Base-by-base conservation (phyloP, 1,140 invertebrate species). In the Hestina assimilis region DNA sequence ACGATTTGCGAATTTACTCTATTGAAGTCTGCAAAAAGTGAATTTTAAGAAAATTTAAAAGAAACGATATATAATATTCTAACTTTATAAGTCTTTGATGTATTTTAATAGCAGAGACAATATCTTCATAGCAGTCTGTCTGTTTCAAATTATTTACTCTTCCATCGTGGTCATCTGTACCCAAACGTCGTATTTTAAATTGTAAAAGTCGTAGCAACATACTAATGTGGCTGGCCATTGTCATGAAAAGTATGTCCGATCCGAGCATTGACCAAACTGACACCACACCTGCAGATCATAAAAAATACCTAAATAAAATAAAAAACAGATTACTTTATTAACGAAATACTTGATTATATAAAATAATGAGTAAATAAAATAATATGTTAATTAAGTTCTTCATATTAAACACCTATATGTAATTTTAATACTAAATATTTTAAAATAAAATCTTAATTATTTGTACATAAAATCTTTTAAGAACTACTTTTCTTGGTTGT, bases 171-270 rank as follows among this genome's bases (percentile, higher is more conserved):
- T 15, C 20, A 14, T 52, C 15, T 17, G 45, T 20, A 5, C 66
- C 73, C 12, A 87, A 17, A 0, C 59, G 47, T 3, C 77, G 71
- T 28, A 87, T 78, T 31, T 74, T 75, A 4, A 75, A 41, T 65
- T 82, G 82, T 24, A 87, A 59, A 11, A 81, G 47, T n/a, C 73
- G 69, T 4, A 84, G 45, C 3, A 87, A 63, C 77, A 87, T 78
- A 40, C 79, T 80, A 23, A 87, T 84, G 31, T 87, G 81, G 41
- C 75, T 87, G 0, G 83, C 70, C 79, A 84, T 84, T 1, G 78
- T 75, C 69, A 82, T 83, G 38, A 87, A 87, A 28, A 84, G 51
- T 15, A 87, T 63, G 48, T 87, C 83, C 4, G 78, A 79, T 6
- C 75, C 72, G 4, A 84, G 63, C 81, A 83, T 83, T n/a, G 64